Percentiles rank a stretch among this genome's conserved stretches.
Evolutionary conservation across 2,888 invertebrate species (phyloP).

Genomic region (Synanthedon vespiformis): DNA sequence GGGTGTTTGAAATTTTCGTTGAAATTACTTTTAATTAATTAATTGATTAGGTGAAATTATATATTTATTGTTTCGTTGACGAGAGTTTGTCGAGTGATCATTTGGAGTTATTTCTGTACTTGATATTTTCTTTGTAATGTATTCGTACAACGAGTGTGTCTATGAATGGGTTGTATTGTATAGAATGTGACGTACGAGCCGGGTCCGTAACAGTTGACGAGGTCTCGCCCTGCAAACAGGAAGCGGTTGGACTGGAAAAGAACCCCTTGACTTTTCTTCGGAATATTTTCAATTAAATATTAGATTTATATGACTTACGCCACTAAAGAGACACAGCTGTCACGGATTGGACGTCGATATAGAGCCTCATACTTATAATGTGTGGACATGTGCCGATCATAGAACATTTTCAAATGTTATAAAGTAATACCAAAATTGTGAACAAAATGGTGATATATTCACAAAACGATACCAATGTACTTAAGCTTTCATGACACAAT

Average conservation of each 20-base stretch:
- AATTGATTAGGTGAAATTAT: constrained; percentile 54
- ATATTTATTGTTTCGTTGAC: constrained; percentile 68
- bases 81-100: constrained; percentile 44
- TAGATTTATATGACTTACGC: constrained; percentile 2
- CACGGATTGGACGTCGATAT: constrained; percentile 20
- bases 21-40: constrained; percentile 69
- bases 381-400: constrained; percentile 50
- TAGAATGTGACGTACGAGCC: too few relatives aligned
- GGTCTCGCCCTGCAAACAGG: too few relatives aligned
- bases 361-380: constrained; percentile 26
- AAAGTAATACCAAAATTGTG: too few relatives aligned
- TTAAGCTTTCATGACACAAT: constrained; percentile 26
- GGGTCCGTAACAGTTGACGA: too few relatives aligned
- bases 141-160: constrained; percentile 46
- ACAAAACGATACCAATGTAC: not conserved
- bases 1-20: constrained; percentile 68
- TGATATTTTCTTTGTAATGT: constrained; percentile 57
- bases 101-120: constrained; percentile 68
- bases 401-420: not conserved
- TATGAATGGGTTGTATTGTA: constrained; percentile 22
- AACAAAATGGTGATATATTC: not conserved
- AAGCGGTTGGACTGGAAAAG: too few relatives aligned
- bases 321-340: constrained; percentile 17
- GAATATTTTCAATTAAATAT: not conserved
- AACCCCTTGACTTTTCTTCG: not conserved